Conservation (phyloP, 2,113 vertebrate species). For the Triplophysa tibetana region DNA sequence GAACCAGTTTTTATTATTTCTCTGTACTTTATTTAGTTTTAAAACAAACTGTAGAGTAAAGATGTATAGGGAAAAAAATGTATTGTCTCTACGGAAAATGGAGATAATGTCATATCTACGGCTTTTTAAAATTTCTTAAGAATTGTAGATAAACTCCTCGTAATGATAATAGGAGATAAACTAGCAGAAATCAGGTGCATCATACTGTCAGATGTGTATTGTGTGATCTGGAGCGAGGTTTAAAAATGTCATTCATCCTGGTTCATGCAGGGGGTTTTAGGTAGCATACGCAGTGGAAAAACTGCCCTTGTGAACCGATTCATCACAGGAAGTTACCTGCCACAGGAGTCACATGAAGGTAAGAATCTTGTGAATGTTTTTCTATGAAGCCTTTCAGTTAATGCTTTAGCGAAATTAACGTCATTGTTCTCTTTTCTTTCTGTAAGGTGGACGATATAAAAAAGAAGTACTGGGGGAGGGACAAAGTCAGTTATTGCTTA, state of each 20-base stretch:
- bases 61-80: too few species aligned
- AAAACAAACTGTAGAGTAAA: too few species aligned
- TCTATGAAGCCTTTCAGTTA: background rate
- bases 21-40: too few species aligned
- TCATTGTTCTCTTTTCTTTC: background rate
- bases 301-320: slow-evolving; percentile 90
- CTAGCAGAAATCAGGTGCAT: background rate
- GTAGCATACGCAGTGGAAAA: slow-evolving; percentile 86
- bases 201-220: background rate
- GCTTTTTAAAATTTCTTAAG: too few species aligned
- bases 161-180: too few species aligned
- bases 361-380: slow-evolving; percentile 44
- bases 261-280: slow-evolving; percentile 83
- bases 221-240: slow-evolving; percentile 8
- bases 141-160: too few species aligned
- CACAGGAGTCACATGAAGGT: slow-evolving; percentile 87
- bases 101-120: too few species aligned
- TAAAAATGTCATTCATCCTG: slow-evolving; percentile 42
- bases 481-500: slow-evolving; percentile 89
- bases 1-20: too few species aligned
- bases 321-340: slow-evolving; percentile 88
- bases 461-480: slow-evolving; percentile 91
- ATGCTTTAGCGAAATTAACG: background rate
- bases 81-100: too few species aligned
- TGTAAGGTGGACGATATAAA: slow-evolving; percentile 88